phyloP scores from a whole-genome alignment of 1,140 invertebrate genomes.

The Lucilia cuprina region DNA sequence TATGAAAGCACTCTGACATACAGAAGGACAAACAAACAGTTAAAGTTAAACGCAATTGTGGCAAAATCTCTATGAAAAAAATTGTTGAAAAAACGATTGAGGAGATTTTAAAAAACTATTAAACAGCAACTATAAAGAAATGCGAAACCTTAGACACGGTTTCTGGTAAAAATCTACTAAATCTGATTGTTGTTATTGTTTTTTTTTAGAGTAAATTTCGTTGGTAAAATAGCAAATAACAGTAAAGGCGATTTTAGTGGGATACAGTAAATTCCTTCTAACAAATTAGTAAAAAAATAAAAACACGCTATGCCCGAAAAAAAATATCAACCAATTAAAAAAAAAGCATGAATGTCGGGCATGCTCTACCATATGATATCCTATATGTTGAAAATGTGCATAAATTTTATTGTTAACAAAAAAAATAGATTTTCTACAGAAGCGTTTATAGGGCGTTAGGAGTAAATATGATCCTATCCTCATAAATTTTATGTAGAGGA shows the following conservation, averaged over 20 bases:
- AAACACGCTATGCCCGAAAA: too few species aligned
- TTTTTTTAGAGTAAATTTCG: neutral
- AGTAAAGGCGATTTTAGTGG: neutral
- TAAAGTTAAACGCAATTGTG: neutral
- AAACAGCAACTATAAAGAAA: neutral
- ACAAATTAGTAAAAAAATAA: too few species aligned
- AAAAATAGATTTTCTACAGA: too few species aligned
- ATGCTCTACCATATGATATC: too few species aligned
- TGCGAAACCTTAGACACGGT: slow-evolving; percentile 5
- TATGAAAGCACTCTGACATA: slow-evolving; percentile 14
- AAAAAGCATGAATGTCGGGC: too few species aligned
- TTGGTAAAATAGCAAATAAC: too few species aligned
- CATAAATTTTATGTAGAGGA: too few species aligned
- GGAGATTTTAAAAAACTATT: neutral
- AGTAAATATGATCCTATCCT: too few species aligned
- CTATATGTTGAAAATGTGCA: too few species aligned
- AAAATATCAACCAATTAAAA: too few species aligned
- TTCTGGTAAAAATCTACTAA: neutral
- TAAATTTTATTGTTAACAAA: too few species aligned
- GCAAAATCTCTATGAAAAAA: neutral
- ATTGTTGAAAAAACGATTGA: neutral
- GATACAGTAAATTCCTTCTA: neutral
- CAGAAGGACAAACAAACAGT: neutral
- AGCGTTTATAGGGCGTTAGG: too few species aligned
- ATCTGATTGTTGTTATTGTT: neutral